Conservation (phyloP, 2,888 invertebrate genomes). For the Apamea epomidion region DNA sequence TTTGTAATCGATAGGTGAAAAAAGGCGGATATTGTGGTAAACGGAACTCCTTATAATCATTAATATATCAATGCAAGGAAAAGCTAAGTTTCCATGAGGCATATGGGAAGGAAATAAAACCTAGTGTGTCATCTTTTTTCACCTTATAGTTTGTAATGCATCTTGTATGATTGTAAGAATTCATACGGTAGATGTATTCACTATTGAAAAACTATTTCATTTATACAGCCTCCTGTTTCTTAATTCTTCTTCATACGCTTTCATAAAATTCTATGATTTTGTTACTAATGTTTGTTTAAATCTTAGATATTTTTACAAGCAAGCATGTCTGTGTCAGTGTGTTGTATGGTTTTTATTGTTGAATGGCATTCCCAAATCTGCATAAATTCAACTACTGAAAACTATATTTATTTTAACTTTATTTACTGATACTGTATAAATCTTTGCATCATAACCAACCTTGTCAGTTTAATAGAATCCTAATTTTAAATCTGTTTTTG, state of each 20-base stretch:
- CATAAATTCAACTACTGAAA: background rate
- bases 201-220: background rate
- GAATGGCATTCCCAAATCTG: background rate
- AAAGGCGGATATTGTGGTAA: slow-evolving; percentile 43
- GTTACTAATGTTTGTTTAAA: too few species aligned
- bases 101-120: slow-evolving; percentile 35
- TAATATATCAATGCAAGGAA: slow-evolving; percentile 39
- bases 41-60: slow-evolving; percentile 24
- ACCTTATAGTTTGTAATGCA: slow-evolving; percentile 2
- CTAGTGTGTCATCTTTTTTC: slow-evolving; percentile 36
- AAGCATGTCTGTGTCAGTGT: background rate
- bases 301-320: background rate
- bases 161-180: background rate
- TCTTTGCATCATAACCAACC: background rate
- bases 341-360: background rate
- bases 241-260: background rate
- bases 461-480: too few species aligned
- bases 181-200: background rate
- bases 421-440: background rate
- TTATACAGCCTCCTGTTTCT: background rate
- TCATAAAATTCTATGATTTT: background rate
- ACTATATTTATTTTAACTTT: background rate
- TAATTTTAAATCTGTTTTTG: background rate
- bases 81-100: slow-evolving; percentile 35
- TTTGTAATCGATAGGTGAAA: slow-evolving; percentile 41